Conservation (phyloP, 1,140 invertebrate species). For the Eupristina koningsbergeri region DNA sequence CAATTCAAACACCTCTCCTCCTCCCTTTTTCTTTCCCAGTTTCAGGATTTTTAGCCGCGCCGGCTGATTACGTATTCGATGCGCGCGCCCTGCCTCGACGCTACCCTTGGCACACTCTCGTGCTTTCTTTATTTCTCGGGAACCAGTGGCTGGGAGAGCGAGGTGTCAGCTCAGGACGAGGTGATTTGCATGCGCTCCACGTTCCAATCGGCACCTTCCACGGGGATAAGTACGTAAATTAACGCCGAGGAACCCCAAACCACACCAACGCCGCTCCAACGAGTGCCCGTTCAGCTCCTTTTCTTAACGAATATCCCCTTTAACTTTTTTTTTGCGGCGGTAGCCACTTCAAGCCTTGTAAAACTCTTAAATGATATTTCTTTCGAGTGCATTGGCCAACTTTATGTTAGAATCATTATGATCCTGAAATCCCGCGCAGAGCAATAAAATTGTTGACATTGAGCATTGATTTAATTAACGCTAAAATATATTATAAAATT, state of each 20-base stretch:
- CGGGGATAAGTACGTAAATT: constrained; percentile 34
- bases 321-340: constrained; percentile 10
- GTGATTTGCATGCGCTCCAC: constrained; percentile 9
- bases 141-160: neutral
- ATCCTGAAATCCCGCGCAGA: no score
- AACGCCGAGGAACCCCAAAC: neutral
- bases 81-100: neutral
- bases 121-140: neutral
- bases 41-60: neutral
- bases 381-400: neutral
- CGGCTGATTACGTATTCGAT: constrained; percentile 13
- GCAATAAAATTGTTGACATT: neutral
- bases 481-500: neutral
- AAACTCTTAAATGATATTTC: constrained; percentile 19
- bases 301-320: constrained; percentile 9
- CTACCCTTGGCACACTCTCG: neutral
- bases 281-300: neutral
- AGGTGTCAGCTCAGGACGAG: constrained; percentile 1
- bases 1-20: constrained; percentile 24
- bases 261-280: neutral
- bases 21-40: neutral
- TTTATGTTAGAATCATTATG: neutral
- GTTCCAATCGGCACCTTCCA: constrained; percentile 17
- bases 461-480: neutral
- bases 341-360: neutral